phyloP scores from a whole-genome alignment of 2,888 invertebrate genomes.

The Cancer borealis region DNA sequence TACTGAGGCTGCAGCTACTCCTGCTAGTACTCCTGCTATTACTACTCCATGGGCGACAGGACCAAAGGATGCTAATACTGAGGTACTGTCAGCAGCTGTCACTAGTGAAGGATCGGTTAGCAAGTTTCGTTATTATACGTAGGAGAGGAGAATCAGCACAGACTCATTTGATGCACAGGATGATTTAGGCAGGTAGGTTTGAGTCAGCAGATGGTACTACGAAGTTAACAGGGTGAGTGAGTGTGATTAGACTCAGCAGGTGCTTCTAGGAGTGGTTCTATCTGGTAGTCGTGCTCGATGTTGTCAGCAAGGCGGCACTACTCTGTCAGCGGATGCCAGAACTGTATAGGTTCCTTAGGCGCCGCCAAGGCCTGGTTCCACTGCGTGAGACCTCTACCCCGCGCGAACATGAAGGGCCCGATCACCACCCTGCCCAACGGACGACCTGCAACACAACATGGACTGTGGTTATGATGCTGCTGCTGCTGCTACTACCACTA shows the following conservation, averaged over 20 bases:
- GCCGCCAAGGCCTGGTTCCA: slow-evolving; percentile 88
- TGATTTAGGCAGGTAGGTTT: not conserved
- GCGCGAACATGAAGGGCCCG: slow-evolving; percentile 89
- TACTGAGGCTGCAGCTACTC: not conserved
- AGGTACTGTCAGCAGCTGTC: not conserved
- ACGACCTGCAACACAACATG: slow-evolving; percentile 84
- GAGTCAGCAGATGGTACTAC: not conserved
- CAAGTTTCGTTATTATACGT: not conserved
- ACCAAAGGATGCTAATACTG: not conserved
- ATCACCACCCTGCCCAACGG: slow-evolving; percentile 87
- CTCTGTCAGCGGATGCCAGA: slow-evolving; percentile 85
- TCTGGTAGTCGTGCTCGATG: not conserved
- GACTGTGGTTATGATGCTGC: no score
- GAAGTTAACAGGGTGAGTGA: not conserved
- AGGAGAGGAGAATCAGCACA: not conserved
- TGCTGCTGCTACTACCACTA: not conserved
- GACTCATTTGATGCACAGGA: not conserved
- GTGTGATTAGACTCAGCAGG: not conserved
- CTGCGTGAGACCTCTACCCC: slow-evolving; percentile 87
- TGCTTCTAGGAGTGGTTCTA: not conserved
- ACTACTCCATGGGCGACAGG: not conserved
- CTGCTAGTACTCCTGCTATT: not conserved
- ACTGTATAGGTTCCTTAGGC: slow-evolving; percentile 87
- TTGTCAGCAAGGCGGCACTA: not conserved
- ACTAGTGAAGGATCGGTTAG: not conserved